These are phyloP conservation scores for Sisyra terminalis DNA, from an alignment of 2,888 invertebrate genomes.

Conservation along the genomic window DNA sequence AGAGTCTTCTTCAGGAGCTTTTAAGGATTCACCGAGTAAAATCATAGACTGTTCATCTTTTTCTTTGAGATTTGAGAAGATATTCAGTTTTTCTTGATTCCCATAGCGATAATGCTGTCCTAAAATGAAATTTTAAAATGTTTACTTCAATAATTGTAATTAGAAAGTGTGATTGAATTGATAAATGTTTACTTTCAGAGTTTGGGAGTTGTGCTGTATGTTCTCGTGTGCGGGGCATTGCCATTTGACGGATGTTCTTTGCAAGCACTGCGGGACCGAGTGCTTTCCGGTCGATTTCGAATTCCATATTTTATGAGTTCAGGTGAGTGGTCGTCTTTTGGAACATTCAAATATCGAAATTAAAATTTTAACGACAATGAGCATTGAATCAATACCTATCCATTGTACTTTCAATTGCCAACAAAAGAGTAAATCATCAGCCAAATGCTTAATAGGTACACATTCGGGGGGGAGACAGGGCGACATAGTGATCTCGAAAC, in stretches of 20 bases:
- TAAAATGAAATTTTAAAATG: neutral
- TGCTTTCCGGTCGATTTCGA: constrained; percentile 85
- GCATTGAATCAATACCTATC: too few species aligned
- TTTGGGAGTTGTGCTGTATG: constrained; percentile 90
- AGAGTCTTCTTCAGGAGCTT: too few species aligned
- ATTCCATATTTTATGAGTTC: constrained; percentile 97
- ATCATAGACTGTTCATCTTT: too few species aligned
- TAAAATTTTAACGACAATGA: neutral
- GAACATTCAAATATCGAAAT: neutral
- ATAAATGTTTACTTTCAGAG: constrained; percentile 54
- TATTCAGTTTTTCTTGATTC: too few species aligned
- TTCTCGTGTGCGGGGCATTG: constrained; percentile 86
- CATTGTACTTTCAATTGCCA: constrained; percentile 6
- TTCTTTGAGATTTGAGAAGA: too few species aligned
- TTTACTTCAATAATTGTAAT: neutral
- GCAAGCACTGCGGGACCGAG: constrained; percentile 78
- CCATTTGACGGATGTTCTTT: constrained; percentile 93
- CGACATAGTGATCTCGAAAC: too few species aligned
- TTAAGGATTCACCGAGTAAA: too few species aligned
- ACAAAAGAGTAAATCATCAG: neutral
- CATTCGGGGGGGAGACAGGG: too few species aligned
- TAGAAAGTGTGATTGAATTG: neutral
- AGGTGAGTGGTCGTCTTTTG: constrained; percentile 39
- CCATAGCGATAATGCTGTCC: too few species aligned
- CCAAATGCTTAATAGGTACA: neutral